phyloP scores from a whole-genome alignment of 2,797 vertebrate species.

The Dallia pectoralis region DNA sequence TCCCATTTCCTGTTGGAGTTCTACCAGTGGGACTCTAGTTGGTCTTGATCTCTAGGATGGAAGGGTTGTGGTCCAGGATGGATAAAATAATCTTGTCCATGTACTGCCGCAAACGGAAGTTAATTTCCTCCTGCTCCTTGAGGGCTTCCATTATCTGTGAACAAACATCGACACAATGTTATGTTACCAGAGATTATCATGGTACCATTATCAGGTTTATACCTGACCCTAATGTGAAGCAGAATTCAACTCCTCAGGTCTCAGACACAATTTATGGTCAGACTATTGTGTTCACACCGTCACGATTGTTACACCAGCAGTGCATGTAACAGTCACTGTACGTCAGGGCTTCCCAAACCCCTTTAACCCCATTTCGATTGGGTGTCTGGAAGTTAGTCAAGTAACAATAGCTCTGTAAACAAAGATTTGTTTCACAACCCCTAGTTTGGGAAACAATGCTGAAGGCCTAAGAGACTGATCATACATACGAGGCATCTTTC shows the following conservation, averaged over 20 bases:
- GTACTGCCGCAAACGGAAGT: constrained; percentile 90
- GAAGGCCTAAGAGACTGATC: not conserved
- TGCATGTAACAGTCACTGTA: not conserved
- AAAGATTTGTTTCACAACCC: no score
- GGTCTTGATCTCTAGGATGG: constrained; percentile 96
- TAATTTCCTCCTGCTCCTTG: constrained; percentile 97
- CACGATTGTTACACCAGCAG: not conserved
- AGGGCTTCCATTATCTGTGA: constrained; percentile 95
- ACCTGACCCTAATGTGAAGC: not conserved
- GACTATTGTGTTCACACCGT: not conserved
- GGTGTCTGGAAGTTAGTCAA: no score
- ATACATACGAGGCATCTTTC: not conserved
- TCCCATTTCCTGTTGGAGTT: not conserved
- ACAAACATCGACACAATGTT: constrained; percentile 40
- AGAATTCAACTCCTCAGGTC: not conserved
- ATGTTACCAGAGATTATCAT: not conserved
- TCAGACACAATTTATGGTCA: not conserved
- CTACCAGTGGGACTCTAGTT: constrained; percentile 60
- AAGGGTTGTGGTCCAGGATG: constrained; percentile 96
- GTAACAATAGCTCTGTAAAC: no score
- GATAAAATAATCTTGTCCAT: constrained; percentile 99
- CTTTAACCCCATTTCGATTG: no score
- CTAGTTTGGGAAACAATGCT: not conserved
- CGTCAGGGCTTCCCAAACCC: no score
- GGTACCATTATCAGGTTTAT: not conserved